Evolutionary conservation across 2,888 invertebrate species (phyloP).

Genomic region (Lasioglossum zephyrum): DNA sequence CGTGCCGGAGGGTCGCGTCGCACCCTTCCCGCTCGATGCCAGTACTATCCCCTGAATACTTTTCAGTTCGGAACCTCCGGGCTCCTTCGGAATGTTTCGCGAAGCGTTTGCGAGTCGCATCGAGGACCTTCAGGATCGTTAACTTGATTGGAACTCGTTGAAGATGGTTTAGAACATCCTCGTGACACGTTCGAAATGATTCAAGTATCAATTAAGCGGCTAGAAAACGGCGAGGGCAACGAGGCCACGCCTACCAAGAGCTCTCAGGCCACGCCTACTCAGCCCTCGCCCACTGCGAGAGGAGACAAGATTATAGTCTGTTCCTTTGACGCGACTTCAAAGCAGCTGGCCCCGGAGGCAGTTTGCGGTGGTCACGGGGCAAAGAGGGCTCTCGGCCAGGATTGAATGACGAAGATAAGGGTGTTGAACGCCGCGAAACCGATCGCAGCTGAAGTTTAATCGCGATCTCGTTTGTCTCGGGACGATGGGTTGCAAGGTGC

Average conservation of each 20-base stretch:
- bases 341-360: neutral
- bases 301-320: neutral
- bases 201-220: too few species aligned
- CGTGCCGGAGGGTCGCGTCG: neutral
- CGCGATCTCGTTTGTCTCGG: neutral
- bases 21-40: neutral
- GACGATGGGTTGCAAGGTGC: neutral
- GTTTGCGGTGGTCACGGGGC: neutral
- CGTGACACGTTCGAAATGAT: neutral
- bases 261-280: neutral
- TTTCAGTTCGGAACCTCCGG: neutral
- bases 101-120: neutral
- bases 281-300: neutral
- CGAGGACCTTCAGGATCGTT: neutral
- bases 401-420: neutral
- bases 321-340: neutral
- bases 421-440: neutral
- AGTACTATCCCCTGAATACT: neutral
- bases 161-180: neutral
- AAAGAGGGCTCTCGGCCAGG: neutral
- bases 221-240: neutral
- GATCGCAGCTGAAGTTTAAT: neutral
- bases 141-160: neutral
- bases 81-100: neutral
- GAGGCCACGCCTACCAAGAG: neutral